phyloP scores from a whole-genome alignment of 1,140 invertebrate species.

The Eupristina koningsbergeri region DNA sequence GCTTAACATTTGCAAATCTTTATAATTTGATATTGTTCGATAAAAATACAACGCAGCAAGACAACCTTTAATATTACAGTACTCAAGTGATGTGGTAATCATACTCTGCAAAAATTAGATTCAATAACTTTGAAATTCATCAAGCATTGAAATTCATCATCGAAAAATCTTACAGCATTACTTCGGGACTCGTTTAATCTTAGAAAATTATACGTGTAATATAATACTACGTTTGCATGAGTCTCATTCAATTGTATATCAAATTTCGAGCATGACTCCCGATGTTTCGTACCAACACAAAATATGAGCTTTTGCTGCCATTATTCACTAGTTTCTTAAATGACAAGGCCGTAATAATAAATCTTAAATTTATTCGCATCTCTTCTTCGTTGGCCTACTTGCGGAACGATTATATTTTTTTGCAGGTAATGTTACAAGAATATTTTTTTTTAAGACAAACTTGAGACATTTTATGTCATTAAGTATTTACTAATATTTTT shows the following conservation, averaged over 20 bases:
- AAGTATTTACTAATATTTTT: too few species aligned
- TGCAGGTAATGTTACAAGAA: background rate
- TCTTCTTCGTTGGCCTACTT: conserved; percentile 32
- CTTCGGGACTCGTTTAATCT: conserved; percentile 16
- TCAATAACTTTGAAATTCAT: too few species aligned
- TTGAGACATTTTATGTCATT: background rate
- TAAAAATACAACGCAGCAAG: too few species aligned
- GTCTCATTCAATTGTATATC: conserved; percentile 34
- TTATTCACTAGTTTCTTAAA: background rate
- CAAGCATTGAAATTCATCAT: background rate
- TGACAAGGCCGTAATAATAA: conserved; percentile 49
- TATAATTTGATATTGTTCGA: too few species aligned
- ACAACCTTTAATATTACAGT: too few species aligned
- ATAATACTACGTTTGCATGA: conserved; percentile 6
- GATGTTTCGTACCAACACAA: conserved; percentile 4
- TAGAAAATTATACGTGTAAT: conserved; percentile 21
- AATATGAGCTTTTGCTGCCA: background rate
- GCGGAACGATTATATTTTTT: background rate
- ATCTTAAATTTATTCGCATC: conserved; percentile 30
- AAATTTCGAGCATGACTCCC: conserved; percentile 32
- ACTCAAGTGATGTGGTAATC: background rate
- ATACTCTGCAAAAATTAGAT: background rate
- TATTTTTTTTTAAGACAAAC: too few species aligned
- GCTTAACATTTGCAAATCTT: too few species aligned
- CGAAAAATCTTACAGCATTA: background rate